Conservation (phyloP, 1,140 invertebrate species). For the Cephus cinctus region DNA sequence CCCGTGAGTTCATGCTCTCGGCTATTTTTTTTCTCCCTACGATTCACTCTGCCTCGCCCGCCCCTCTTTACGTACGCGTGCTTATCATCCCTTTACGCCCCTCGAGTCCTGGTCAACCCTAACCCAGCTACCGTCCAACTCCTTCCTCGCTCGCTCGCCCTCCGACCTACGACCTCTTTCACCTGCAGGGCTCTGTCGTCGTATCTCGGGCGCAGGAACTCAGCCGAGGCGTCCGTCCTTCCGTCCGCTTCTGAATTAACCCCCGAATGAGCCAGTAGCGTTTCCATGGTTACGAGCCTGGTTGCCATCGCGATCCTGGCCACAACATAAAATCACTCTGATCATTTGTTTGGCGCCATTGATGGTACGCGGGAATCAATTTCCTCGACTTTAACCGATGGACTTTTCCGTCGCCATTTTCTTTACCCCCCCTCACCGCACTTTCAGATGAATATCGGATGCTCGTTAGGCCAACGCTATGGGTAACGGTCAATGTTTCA, state of each 20-base stretch:
- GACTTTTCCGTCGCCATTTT: slow-evolving; percentile 2
- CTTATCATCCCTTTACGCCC: background rate
- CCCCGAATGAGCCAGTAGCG: slow-evolving; percentile 39
- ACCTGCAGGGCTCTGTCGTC: slow-evolving; percentile 13
- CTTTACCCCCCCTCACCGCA: background rate
- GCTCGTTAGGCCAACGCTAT: too few relatives aligned
- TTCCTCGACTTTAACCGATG: slow-evolving; percentile 27
- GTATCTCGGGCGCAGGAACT: slow-evolving; percentile 2
- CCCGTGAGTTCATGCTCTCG: background rate
- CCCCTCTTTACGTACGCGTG: background rate
- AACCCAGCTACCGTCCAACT: background rate
- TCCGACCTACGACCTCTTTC: slow-evolving; percentile 4
- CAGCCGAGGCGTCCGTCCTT: slow-evolving; percentile 20
- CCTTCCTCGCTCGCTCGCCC: slow-evolving; percentile 1
- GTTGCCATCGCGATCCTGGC: slow-evolving; percentile 53
- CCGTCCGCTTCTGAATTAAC: slow-evolving; percentile 42
- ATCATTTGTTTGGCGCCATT: slow-evolving; percentile 52
- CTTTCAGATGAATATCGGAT: background rate
- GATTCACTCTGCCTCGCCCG: background rate
- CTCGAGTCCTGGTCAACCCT: too few relatives aligned
- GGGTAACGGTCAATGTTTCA: too few relatives aligned
- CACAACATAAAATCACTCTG: slow-evolving; percentile 56
- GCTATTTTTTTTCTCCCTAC: slow-evolving; percentile 13
- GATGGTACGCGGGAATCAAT: slow-evolving; percentile 50
- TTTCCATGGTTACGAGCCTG: slow-evolving; percentile 39